phyloP scores from a whole-genome alignment of 1,140 invertebrate genomes.

The Drosophila obscura region DNA sequence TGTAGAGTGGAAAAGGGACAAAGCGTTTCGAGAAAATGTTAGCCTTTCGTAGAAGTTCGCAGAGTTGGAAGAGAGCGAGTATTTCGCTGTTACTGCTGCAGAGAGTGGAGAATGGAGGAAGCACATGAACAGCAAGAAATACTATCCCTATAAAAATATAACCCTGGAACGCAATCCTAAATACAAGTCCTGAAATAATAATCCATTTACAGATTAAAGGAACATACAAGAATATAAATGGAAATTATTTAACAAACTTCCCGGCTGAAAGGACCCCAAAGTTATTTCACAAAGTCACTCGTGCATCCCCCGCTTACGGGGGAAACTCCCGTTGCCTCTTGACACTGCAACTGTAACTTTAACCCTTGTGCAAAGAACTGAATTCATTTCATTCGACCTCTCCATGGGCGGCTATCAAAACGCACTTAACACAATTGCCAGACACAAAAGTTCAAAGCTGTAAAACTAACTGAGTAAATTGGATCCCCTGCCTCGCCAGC shows the following conservation, averaged over 20 bases:
- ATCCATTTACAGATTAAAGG: no score
- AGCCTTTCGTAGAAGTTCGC: slow-evolving; percentile 43
- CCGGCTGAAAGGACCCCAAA: no score
- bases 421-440: slow-evolving; percentile 77
- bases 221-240: no score
- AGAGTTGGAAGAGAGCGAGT: slow-evolving; percentile 27
- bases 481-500: not conserved
- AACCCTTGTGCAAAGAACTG: slow-evolving; percentile 13
- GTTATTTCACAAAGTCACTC: not conserved
- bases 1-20: not conserved
- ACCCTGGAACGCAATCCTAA: no score
- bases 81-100: slow-evolving; percentile 22
- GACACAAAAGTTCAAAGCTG: slow-evolving; percentile 71
- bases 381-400: slow-evolving; percentile 34
- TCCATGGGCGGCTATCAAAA: slow-evolving; percentile 73
- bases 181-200: no score
- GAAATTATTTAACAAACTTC: no score
- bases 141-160: no score
- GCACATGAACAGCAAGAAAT: no score
- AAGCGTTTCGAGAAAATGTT: slow-evolving; percentile 24
- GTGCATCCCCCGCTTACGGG: not conserved
- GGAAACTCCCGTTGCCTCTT: no score
- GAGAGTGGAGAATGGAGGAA: not conserved
- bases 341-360: slow-evolving; percentile 10
- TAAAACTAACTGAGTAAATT: slow-evolving; percentile 72